A percentile compares a stretch with the other conserved stretches of the same genome.
Conservation (phyloP, 2,797 vertebrate genomes). For the Arvicola amphibius region DNA sequence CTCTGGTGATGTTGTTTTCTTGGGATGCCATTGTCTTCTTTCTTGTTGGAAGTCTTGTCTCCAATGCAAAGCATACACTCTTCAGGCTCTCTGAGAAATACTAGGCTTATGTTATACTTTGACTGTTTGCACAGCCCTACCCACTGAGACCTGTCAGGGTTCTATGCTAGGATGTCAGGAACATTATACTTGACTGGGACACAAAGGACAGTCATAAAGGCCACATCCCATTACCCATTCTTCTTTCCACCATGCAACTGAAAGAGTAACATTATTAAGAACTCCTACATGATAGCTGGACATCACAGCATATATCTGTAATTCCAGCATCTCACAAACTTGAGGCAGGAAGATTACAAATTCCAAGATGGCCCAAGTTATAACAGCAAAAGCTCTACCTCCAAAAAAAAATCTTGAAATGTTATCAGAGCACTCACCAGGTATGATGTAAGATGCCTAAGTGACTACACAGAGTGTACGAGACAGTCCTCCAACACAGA, state of each 20-base stretch:
- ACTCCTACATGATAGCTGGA: neutral
- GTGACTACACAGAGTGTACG: neutral
- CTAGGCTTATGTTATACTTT: neutral
- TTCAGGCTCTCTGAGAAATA: neutral
- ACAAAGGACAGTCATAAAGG: neutral
- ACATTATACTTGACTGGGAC: neutral
- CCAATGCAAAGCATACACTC: neutral
- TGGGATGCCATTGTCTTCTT: neutral
- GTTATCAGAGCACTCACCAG: neutral
- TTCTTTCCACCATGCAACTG: neutral
- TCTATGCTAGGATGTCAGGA: neutral
- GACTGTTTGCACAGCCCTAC: neutral
- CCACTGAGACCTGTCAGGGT: neutral
- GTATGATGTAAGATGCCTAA: fast-evolving
- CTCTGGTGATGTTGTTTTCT: neutral
- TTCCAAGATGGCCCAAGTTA: neutral
- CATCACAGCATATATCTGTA: neutral
- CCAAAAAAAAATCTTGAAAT: neutral
- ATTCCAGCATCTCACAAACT: neutral
- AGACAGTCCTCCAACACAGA: neutral
- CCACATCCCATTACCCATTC: neutral
- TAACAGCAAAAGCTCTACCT: neutral
- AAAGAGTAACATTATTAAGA: conserved; percentile 22
- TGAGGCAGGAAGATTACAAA: neutral
- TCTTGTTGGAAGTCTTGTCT: neutral